Evolutionary conservation across 23 tunicate genomes (phyloP).

Genomic region (Trididemnum miniatum): DNA sequence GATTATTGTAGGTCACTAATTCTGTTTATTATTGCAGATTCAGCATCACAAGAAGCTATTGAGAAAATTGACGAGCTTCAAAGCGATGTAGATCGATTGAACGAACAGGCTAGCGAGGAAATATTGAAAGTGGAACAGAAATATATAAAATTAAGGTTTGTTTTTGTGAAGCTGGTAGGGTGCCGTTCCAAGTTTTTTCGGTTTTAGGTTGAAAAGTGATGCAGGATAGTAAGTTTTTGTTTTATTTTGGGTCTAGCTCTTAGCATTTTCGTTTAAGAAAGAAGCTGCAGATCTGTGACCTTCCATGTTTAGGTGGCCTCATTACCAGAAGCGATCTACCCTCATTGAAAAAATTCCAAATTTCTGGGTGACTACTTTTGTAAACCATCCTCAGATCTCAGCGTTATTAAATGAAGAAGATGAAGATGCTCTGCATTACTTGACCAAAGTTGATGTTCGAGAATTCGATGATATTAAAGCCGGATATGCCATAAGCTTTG

Average conservation of each 20-base stretch:
- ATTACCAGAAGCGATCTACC: constrained; percentile 57
- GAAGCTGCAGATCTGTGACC: no score
- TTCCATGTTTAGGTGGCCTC: constrained; percentile 92
- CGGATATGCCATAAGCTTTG: constrained; percentile 90
- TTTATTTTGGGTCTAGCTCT: no score
- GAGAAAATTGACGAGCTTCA: constrained; percentile 89
- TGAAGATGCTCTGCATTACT: constrained; percentile 73
- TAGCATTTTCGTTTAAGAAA: no score
- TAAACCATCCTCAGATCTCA: constrained; percentile 96
- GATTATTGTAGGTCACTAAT: no score
- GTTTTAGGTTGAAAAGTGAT: no score
- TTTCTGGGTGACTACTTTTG: constrained; percentile 90
- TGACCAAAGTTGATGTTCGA: constrained; percentile 76
- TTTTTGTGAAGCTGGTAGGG: no score
- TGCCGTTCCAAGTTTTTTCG: no score
- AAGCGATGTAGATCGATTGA: constrained; percentile 71
- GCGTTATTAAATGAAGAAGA: constrained; percentile 84
- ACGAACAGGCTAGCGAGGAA: constrained; percentile 94
- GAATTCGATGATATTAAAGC: constrained; percentile 84
- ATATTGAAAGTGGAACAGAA: constrained; percentile 91
- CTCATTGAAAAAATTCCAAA: constrained; percentile 86
- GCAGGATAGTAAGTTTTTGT: no score
- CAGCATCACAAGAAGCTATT: constrained; percentile 76
- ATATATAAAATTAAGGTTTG: constrained; percentile 76
- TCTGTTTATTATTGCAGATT: constrained; percentile 28